Evolutionary conservation across 2,113 vertebrate species (phyloP), one percentile per base, ranked within the genome.

Genomic region (Papio anubis): DNA sequence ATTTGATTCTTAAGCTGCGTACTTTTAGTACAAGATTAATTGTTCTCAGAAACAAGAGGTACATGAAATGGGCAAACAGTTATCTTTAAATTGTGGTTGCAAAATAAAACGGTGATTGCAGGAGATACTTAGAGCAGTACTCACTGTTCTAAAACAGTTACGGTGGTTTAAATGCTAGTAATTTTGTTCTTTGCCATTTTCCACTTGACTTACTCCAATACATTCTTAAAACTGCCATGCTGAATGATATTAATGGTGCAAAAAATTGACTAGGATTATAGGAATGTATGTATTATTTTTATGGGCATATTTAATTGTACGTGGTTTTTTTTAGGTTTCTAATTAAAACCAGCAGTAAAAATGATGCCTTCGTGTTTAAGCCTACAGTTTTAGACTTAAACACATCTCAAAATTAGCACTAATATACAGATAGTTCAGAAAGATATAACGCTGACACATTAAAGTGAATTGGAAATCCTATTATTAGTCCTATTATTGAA

Each of bases 341-440:
- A 98, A 98, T 99, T 99, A 99, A 97, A 98, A 94, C 72, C 2
- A 55, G 61, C 97, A 97, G 86, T 98, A 98, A 98, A 98, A 98
- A 59, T 79, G 52, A 97, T 98, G 93, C 90, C 94, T 96, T 90
- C 14, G 57, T 97, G 88, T 80, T 97, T 97, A 98, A 98, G 92
- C 57, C 93, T 98, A 93, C 93, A 95, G 97, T 98, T 98, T 98
- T 96, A 97, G 96, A 97, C 89, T 98, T 98, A 97, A 97, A 81
- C 76, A 94, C 96, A 93, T 55, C 68, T 98, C 97, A 98, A 97
- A 98, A 98, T 98, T 98, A 98, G 97, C 96, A 96, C 96, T 97
- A 97, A 95, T 96, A 96, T 88, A 93, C 93, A 97, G 96, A 98
- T 88, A 98, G 93, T 90, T 98, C 88, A 95, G 72, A 88, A 98